Evolutionary conservation across 1,140 invertebrate species (phyloP).

Genomic region (Drosophila busckii): DNA sequence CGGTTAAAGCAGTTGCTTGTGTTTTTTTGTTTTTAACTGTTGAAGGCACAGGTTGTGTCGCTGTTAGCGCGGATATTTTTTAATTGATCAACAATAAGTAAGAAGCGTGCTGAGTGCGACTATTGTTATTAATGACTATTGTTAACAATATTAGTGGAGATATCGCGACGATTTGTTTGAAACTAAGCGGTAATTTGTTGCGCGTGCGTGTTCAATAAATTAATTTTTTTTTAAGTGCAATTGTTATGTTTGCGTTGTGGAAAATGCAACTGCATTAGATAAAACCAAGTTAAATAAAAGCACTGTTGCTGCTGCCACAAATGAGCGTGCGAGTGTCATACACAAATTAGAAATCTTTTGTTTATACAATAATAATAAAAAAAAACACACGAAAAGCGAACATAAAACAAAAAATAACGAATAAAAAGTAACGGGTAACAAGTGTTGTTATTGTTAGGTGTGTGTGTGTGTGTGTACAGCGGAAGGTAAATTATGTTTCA

Average conservation of each 20-base stretch:
- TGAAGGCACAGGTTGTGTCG: too few species aligned
- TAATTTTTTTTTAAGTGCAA: conserved; percentile 28
- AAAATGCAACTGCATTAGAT: conserved; percentile 34
- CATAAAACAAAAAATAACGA: conserved; percentile 3
- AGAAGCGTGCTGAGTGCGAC: too few species aligned
- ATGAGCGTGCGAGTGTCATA: conserved; percentile 28
- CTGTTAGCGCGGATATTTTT: too few species aligned
- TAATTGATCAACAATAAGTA: too few species aligned
- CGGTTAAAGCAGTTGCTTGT: too few species aligned
- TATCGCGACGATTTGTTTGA: too few species aligned
- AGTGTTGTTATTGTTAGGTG: conserved; percentile 20
- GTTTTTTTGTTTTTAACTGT: too few species aligned
- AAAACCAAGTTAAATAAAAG: conserved; percentile 23
- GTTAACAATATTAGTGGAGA: too few species aligned
- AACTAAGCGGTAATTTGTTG: conserved; percentile 30
- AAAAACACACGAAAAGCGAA: too few species aligned
- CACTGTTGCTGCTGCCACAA: conserved; percentile 11
- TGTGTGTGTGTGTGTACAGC: conserved; percentile 12
- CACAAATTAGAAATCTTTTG: conserved; percentile 39
- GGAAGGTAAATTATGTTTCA: conserved; percentile 37
- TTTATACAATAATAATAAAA: conserved; percentile 30
- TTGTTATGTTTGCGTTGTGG: conserved; percentile 24
- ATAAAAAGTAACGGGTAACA: conserved; percentile 26
- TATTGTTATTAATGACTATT: too few species aligned
- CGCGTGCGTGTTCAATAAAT: too few species aligned